Evolutionary conservation across 1,140 invertebrate genomes (phyloP).

Genomic region (Eupeodes corollae): DNA sequence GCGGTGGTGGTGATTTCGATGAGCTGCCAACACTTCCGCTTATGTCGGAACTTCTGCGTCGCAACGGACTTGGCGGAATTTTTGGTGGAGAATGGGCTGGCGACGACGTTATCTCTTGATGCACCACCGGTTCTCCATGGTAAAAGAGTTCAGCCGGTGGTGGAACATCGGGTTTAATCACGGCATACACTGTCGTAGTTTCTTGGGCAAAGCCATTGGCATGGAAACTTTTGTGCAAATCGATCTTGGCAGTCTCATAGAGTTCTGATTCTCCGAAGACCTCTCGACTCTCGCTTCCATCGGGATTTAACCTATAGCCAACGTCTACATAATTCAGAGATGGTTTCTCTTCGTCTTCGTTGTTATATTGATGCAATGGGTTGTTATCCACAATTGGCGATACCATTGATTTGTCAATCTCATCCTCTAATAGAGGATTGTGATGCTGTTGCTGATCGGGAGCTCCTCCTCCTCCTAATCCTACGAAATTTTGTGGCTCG

Average conservation of each 20-base stretch:
- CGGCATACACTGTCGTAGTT: constrained; percentile 33
- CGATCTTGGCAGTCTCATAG: constrained; percentile 23
- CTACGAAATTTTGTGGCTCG: constrained; percentile 2
- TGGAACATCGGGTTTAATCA: constrained; percentile 27
- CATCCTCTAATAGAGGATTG: not conserved
- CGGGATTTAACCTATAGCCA: constrained; percentile 35
- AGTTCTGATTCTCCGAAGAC: constrained; percentile 30
- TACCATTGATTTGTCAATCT: not conserved
- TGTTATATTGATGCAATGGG: not conserved
- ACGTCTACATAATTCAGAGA: constrained; percentile 34
- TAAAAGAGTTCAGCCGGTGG: constrained; percentile 7
- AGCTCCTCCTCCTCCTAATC: no score
- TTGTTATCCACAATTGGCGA: not conserved
- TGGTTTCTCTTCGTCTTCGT: constrained; percentile 8
- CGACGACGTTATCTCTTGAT: not conserved
- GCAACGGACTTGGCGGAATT: constrained; percentile 29
- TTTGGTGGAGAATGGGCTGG: constrained; percentile 25
- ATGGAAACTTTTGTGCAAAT: constrained; percentile 33
- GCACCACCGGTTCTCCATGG: no score
- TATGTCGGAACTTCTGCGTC: constrained; percentile 18
- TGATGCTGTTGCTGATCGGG: constrained; percentile 5
- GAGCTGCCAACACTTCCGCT: constrained; percentile 13
- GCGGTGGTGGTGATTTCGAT: constrained; percentile 27
- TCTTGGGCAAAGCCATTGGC: constrained; percentile 29
- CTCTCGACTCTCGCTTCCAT: constrained; percentile 33